Evolutionary conservation across 2,797 vertebrate genomes (phyloP).

Genomic region (Eulemur albifrons): DNA sequence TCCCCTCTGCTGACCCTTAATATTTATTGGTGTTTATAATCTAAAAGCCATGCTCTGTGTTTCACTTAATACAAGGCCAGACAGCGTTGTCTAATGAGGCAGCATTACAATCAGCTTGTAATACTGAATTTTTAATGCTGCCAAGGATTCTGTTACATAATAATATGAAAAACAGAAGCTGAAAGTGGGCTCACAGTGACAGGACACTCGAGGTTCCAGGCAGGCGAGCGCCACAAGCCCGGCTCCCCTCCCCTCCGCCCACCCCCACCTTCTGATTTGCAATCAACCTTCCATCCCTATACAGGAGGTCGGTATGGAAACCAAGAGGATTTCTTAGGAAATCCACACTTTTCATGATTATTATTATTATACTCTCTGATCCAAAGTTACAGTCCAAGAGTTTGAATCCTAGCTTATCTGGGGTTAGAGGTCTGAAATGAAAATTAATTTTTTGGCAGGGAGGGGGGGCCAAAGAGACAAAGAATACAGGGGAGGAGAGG

Average conservation of each 20-base stretch:
- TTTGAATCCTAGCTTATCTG: conserved; percentile 74
- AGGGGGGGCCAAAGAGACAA: not conserved
- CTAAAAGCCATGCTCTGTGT: conserved; percentile 77
- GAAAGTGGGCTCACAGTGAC: conserved; percentile 63
- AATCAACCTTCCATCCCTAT: not conserved
- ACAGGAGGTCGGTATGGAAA: conserved; percentile 12
- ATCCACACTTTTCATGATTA: conserved; percentile 23
- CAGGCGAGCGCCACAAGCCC: not conserved
- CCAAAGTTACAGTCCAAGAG: conserved; percentile 56
- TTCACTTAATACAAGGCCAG: conserved; percentile 82
- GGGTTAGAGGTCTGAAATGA: conserved; percentile 41
- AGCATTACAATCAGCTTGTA: conserved; percentile 88
- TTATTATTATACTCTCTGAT: not conserved
- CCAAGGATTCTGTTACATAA: conserved; percentile 90
- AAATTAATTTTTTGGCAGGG: conserved; percentile 55
- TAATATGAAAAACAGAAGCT: conserved; percentile 83
- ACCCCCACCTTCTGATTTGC: not conserved
- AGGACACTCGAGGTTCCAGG: conserved; percentile 58
- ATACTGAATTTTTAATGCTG: conserved; percentile 88
- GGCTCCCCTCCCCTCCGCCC: not conserved
- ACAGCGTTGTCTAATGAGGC: conserved; percentile 86
- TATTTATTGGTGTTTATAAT: conserved; percentile 79
- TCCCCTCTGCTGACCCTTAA: conserved; percentile 66
- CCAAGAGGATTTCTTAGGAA: conserved; percentile 35
- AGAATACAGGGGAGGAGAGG: not conserved